phyloP scores from a whole-genome alignment of 92 coral and sea anemone genomes.

The Pocillopora meandrina region DNA sequence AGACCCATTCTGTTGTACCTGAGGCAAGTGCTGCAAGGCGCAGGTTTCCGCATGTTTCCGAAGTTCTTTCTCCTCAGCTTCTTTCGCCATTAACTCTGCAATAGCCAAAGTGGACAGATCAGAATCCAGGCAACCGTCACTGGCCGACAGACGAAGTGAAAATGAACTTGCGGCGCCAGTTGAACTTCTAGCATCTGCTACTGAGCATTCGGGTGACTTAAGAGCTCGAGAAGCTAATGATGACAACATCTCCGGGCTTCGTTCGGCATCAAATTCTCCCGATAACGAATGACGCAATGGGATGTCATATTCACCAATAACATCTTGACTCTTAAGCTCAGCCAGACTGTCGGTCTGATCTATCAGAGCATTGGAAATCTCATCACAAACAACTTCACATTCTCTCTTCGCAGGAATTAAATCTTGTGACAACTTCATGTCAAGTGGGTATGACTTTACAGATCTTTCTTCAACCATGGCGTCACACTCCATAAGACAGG shows the following conservation, averaged over 20 bases:
- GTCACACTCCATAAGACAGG: constrained; percentile 69
- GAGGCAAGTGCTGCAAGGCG: not conserved
- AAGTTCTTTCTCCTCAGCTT: constrained; percentile 11
- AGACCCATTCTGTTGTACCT: not conserved
- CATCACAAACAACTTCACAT: not conserved
- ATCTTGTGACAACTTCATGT: not conserved
- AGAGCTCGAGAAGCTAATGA: constrained; percentile 16
- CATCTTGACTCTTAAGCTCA: constrained; percentile 34
- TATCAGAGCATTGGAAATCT: not conserved
- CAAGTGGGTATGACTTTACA: not conserved
- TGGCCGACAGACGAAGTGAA: constrained; percentile 73
- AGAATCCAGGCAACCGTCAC: constrained; percentile 76
- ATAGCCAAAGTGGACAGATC: constrained; percentile 66
- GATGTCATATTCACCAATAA: constrained; percentile 66
- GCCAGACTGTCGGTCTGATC: not conserved
- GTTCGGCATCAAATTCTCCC: constrained; percentile 37
- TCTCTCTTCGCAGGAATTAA: not conserved
- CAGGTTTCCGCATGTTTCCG: not conserved
- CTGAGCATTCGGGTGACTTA: constrained; percentile 9
- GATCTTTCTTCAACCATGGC: constrained; percentile 15
- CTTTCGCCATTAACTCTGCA: constrained; percentile 62
- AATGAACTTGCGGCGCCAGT: constrained; percentile 51
- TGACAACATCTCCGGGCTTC: constrained; percentile 19
- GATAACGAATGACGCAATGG: constrained; percentile 46
- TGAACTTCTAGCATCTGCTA: constrained; percentile 15